Evolutionary conservation across 2,888 invertebrate genomes (phyloP), one percentile per base, ranked within the genome.

Genomic region (Vanessa cardui): DNA sequence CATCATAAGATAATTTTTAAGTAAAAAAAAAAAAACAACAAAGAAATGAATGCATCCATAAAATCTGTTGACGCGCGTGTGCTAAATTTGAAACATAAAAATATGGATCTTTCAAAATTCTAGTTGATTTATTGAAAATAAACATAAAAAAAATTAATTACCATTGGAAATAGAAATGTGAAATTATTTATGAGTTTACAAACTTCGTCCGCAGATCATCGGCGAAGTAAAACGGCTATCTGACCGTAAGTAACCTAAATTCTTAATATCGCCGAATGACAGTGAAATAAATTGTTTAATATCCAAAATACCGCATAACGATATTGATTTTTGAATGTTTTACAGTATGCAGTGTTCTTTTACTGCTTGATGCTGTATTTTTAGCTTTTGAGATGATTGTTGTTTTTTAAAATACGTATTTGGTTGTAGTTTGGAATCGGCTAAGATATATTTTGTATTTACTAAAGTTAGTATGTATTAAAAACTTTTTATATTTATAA

Each of bases 21-120:
- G 16, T 26, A 16, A 54, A 26, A 49, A 58, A 49, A 58, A 54
- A 52, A 26, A 26, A 52, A 26, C 8, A 54, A 54, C 31, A n/a
- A 31, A 31, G 16, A 67, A 50, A 16, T 74, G 82, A 83, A 80
- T 75, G 81, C 77, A 78, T 47, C 78, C 45, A 47, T 75, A 76
- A 70, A 69, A 65, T 67, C 66, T 62, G 69, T 74, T 72, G 66
- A 66, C 70, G 73, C 62, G 59, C 84, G 83, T 86, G 82, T 81
- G 87, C 83, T 83, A 86, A 88, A 87, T 88, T 90, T 88, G 84
- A 89, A 88, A 87, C 82, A 83, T 83, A 80, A 79, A 80, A 84
- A 74, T 73, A 84, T 83, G 83, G 75, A 81, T 76, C 82, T 83
- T 81, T 87, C 86, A 87, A 89, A 90, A 83, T 87, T 86, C 78